phyloP scores from a whole-genome alignment of 2,888 invertebrate species.

The Erebia aethiops region DNA sequence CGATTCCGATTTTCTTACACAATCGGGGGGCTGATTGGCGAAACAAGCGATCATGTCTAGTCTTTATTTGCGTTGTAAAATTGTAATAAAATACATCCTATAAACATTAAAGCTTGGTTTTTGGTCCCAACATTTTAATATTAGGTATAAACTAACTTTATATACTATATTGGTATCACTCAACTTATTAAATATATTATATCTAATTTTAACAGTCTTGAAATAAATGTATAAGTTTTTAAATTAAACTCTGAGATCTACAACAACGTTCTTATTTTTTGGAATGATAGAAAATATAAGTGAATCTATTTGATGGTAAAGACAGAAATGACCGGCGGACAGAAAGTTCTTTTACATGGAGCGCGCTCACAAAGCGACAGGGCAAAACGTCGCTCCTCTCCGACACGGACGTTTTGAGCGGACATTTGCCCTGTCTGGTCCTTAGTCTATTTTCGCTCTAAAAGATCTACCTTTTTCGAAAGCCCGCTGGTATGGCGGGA shows the following conservation, averaged over 20 bases:
- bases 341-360: too few relatives aligned
- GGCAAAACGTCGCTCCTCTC: too few relatives aligned
- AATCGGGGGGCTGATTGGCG: too few relatives aligned
- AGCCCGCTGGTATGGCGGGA: too few relatives aligned
- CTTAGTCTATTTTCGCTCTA: too few relatives aligned
- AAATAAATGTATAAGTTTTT: conserved; percentile 44
- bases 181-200: conserved; percentile 59
- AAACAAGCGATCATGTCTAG: too few relatives aligned
- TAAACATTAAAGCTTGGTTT: conserved; percentile 68
- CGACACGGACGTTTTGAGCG: too few relatives aligned
- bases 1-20: too few relatives aligned
- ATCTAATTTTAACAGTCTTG: conserved; percentile 57
- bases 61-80: background rate
- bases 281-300: conserved; percentile 21
- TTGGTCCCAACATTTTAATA: conserved; percentile 64
- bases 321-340: too few relatives aligned
- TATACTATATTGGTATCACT: conserved; percentile 72
- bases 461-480: too few relatives aligned
- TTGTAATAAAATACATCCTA: conserved; percentile 14
- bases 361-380: too few relatives aligned
- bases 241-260: conserved; percentile 72
- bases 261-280: conserved; percentile 51
- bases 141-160: conserved; percentile 48
- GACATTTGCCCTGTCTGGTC: too few relatives aligned
- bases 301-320: background rate